A percentile compares a stretch with the other conserved stretches of the same genome.
These are phyloP conservation scores for Lepidurus packardi DNA, from an alignment of 1,140 invertebrate genomes.

Conservation along the genomic window DNA sequence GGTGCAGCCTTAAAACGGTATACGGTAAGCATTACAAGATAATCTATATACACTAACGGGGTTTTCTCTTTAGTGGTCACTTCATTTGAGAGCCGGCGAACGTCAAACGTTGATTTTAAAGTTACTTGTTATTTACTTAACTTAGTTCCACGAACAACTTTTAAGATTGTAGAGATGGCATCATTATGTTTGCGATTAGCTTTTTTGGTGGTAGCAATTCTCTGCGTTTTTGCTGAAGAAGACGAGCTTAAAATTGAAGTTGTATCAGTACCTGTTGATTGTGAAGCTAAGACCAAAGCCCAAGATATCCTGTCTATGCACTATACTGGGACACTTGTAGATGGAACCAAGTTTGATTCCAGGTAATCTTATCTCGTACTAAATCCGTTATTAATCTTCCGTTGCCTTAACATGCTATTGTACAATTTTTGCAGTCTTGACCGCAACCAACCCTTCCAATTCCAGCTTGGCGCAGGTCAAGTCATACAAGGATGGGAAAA, in stretches of 20 bases:
- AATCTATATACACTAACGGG: background rate
- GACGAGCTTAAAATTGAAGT: slow-evolving; percentile 73
- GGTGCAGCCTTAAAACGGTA: background rate
- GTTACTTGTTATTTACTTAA: background rate
- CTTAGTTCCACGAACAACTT: background rate
- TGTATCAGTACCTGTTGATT: slow-evolving; percentile 68
- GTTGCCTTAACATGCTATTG: slow-evolving; percentile 8
- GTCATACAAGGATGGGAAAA: slow-evolving; percentile 92
- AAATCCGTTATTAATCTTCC: background rate
- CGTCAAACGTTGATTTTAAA: background rate
- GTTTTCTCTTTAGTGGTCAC: background rate
- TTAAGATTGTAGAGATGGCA: background rate
- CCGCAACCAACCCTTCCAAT: slow-evolving; percentile 80
- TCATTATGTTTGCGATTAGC: background rate
- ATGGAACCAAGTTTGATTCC: slow-evolving; percentile 88
- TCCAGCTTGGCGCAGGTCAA: slow-evolving; percentile 80
- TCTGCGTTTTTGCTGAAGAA: slow-evolving; percentile 41
- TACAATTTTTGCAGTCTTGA: slow-evolving; percentile 58
- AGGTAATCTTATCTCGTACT: slow-evolving; percentile 57
- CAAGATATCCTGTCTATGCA: slow-evolving; percentile 90
- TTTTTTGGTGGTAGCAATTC: slow-evolving; percentile 26
- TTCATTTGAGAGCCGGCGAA: background rate
- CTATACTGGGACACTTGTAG: slow-evolving; percentile 77
- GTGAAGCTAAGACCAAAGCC: slow-evolving; percentile 72
- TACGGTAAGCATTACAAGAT: background rate